These are phyloP conservation scores for Saimiri boliviensis DNA, from an alignment of 2,113 vertebrate species.

Conservation along the genomic window DNA sequence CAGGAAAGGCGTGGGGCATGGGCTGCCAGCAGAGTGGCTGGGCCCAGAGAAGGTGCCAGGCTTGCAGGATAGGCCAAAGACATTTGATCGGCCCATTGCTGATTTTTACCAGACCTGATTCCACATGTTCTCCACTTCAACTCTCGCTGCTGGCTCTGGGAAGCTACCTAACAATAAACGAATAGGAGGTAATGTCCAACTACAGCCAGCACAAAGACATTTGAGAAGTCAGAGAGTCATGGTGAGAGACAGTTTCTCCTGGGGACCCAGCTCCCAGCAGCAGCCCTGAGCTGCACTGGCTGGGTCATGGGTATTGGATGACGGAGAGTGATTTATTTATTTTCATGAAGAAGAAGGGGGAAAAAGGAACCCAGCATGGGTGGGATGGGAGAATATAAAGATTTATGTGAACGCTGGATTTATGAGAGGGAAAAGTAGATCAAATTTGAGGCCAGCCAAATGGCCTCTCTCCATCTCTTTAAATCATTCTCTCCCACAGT, in stretches of 20 bases:
- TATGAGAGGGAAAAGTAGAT: constrained; percentile 67
- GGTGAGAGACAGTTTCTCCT: background rate
- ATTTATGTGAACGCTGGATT: constrained; percentile 66
- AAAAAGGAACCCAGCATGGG: constrained; percentile 1
- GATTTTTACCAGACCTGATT: background rate
- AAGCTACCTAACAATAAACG: background rate
- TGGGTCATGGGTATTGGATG: background rate
- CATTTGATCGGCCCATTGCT: background rate
- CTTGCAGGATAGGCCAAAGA: too few species aligned
- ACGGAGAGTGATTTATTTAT: constrained; percentile 34
- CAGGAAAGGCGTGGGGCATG: accelerated
- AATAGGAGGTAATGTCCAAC: too few species aligned
- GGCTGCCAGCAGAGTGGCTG: accelerated
- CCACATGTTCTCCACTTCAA: background rate
- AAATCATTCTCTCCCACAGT: constrained; percentile 57
- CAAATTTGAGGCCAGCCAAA: constrained; percentile 61
- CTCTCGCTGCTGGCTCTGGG: background rate
- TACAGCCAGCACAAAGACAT: background rate
- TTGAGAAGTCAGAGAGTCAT: background rate
- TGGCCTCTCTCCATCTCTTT: constrained; percentile 62
- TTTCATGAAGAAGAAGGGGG: background rate
- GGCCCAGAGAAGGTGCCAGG: background rate
- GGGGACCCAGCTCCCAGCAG: background rate
- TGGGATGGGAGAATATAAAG: constrained; percentile 40
- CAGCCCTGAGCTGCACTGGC: background rate